Percentiles rank a stretch among this genome's conserved stretches.
phyloP scores from a whole-genome alignment of 2,113 vertebrate species.

The Lasiurus cinereus region DNA sequence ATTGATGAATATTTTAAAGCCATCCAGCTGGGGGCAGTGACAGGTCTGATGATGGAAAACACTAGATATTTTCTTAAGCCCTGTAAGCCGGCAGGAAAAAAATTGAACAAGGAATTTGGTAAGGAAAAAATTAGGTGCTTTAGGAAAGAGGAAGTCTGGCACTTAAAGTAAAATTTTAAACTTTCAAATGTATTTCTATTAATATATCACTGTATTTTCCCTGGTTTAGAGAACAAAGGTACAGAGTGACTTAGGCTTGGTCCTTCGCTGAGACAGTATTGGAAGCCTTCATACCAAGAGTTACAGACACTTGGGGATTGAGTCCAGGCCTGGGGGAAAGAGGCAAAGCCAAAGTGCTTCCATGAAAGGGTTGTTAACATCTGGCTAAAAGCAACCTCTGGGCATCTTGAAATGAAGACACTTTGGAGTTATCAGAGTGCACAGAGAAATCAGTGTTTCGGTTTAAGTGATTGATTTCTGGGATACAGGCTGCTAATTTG shows the following conservation, averaged over 20 bases:
- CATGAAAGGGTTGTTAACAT: not conserved
- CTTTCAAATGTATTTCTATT: not conserved
- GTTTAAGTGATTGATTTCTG: conserved; percentile 32
- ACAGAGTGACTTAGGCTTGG: not conserved
- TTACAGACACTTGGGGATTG: not conserved
- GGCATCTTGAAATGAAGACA: not conserved
- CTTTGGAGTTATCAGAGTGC: not conserved
- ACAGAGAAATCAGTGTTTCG: not conserved
- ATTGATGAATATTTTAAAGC: not conserved
- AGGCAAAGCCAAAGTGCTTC: not conserved
- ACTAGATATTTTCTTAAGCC: conserved; percentile 16
- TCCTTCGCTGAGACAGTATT: not conserved
- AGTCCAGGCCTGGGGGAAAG: not conserved
- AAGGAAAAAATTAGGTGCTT: not conserved
- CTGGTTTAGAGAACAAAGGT: conserved; percentile 45
- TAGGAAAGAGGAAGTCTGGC: not conserved
- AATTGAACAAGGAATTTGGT: not conserved
- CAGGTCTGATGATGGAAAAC: not conserved
- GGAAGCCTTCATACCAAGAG: not conserved
- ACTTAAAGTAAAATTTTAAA: not conserved
- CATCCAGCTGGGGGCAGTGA: not conserved
- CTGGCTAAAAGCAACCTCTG: not conserved
- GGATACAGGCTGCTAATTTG: not conserved
- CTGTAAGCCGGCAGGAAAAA: conserved; percentile 13
- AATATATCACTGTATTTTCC: conserved; percentile 11